Percentiles rank a stretch among this genome's conserved stretches.
phyloP scores from a whole-genome alignment of 2,888 invertebrate species.

The Villa cingulata region DNA sequence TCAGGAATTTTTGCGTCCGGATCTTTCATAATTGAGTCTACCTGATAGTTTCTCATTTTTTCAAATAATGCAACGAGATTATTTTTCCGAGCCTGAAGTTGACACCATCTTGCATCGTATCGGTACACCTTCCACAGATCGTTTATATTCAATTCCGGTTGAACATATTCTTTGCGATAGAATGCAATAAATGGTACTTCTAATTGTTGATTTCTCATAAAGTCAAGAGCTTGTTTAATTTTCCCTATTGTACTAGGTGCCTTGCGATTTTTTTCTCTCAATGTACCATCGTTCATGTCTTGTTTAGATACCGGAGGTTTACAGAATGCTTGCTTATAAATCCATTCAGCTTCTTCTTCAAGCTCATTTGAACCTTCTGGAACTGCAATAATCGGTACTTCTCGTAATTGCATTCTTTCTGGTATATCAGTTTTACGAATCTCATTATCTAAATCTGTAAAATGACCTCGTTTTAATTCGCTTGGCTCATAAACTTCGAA shows the following conservation, averaged over 20 bases:
- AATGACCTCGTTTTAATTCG: slow-evolving; percentile 89
- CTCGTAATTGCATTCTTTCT: slow-evolving; percentile 83
- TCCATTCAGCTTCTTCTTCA: slow-evolving; percentile 94
- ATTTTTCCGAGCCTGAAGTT: slow-evolving; percentile 69
- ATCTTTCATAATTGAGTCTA: slow-evolving; percentile 66
- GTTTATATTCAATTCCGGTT: slow-evolving; percentile 84
- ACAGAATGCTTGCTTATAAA: slow-evolving; percentile 85
- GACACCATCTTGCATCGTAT: slow-evolving; percentile 91
- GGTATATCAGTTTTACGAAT: slow-evolving; percentile 79
- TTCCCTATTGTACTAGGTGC: slow-evolving; percentile 65
- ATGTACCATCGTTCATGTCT: slow-evolving; percentile 31
- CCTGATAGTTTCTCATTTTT: slow-evolving; percentile 84
- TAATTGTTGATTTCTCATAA: slow-evolving; percentile 87
- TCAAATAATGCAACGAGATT: slow-evolving; percentile 69
- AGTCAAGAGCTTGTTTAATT: slow-evolving; percentile 86
- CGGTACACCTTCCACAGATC: slow-evolving; percentile 98
- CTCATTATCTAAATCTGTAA: slow-evolving; percentile 86
- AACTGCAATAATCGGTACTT: slow-evolving; percentile 71
- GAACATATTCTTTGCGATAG: slow-evolving; percentile 95
- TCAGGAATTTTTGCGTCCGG: slow-evolving; percentile 76
- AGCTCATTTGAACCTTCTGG: slow-evolving; percentile 75
- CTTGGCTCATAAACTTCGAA: slow-evolving; percentile 95
- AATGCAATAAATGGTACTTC: slow-evolving; percentile 99
- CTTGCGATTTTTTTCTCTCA: slow-evolving; percentile 44
- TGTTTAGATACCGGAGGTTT: slow-evolving; percentile 71